phyloP scores from a whole-genome alignment of 2,113 vertebrate genomes.

The Rhabdornis inornatus region DNA sequence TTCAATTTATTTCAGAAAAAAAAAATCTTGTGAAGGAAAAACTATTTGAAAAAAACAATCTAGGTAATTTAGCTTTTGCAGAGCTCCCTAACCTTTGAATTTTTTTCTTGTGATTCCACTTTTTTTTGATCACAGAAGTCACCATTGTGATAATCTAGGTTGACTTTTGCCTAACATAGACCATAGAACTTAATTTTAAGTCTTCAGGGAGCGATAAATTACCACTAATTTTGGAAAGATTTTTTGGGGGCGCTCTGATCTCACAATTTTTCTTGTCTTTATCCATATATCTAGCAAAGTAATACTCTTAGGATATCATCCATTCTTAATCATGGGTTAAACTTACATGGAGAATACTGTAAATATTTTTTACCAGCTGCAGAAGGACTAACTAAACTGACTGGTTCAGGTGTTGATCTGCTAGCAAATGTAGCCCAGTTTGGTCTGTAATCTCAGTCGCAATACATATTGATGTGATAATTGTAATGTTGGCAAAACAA shows the following conservation, averaged over 20 bases:
- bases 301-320: background rate
- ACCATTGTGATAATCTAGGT: constrained; percentile 63
- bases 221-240: background rate
- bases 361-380: background rate
- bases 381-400: background rate
- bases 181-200: constrained; percentile 14
- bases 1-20: background rate
- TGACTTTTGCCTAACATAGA: constrained; percentile 40
- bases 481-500: background rate
- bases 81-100: background rate
- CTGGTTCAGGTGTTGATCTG: background rate
- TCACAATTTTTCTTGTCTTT: background rate
- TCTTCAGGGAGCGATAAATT: background rate
- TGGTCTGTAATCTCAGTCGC: background rate
- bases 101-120: background rate
- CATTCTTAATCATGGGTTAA: background rate
- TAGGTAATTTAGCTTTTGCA: background rate
- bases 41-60: background rate
- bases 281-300: background rate
- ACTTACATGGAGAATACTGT: background rate
- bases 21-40: background rate
- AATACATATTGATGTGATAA: background rate
- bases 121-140: constrained; percentile 38
- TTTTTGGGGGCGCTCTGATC: background rate
- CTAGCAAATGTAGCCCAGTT: background rate